Percentiles rank a stretch among this genome's conserved stretches.
phyloP scores from a whole-genome alignment of 2,888 invertebrate species.

The Heliconius aoede region DNA sequence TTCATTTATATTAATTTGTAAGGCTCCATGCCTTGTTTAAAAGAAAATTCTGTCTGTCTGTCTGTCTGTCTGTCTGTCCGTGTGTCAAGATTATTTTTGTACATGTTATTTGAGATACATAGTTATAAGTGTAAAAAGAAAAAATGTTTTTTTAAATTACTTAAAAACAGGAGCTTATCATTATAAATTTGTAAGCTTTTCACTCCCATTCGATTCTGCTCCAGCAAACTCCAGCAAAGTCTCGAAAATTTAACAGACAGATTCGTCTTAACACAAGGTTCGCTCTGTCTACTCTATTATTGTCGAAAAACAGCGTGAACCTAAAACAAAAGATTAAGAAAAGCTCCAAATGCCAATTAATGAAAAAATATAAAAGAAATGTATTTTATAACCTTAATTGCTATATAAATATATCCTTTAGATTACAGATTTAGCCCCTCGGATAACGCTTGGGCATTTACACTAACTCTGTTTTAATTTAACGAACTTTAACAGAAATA shows the following conservation, averaged over 20 bases:
- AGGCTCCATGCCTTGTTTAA: too few species aligned
- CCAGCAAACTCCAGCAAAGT: background rate
- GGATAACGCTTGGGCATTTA: background rate
- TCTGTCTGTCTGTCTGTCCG: too few species aligned
- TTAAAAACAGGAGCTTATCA: too few species aligned
- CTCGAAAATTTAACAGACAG: background rate
- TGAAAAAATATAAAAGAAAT: background rate
- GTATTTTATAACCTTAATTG: background rate
- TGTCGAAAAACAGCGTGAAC: background rate
- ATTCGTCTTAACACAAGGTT: background rate
- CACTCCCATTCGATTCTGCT: too few species aligned
- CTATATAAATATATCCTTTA: background rate
- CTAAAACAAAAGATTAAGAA: background rate
- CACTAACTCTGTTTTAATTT: background rate
- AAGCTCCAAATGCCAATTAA: background rate
- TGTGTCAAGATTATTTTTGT: too few species aligned
- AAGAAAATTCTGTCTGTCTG: too few species aligned
- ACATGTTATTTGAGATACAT: too few species aligned
- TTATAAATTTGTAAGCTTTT: too few species aligned
- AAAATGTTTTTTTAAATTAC: too few species aligned
- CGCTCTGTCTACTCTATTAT: background rate
- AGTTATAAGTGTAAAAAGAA: too few species aligned
- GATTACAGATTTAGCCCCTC: background rate
- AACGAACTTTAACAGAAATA: too few species aligned
- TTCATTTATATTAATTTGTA: too few species aligned